Evolutionary conservation across 2,113 vertebrate species (phyloP).

Genomic region (Anguilla rostrata): DNA sequence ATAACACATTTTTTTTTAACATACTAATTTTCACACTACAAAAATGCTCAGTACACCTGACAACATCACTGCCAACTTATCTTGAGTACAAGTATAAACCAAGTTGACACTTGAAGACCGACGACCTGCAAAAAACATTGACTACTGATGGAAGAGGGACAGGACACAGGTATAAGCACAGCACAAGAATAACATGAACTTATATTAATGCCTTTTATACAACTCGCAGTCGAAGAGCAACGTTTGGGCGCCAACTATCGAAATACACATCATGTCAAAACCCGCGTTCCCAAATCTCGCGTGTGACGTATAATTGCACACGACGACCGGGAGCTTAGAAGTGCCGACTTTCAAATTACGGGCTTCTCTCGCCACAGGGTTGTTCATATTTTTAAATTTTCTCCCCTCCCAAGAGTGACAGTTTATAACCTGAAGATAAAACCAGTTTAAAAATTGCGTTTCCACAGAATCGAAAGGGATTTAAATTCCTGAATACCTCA

Average conservation of each 20-base stretch:
- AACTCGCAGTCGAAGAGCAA: constrained; percentile 18
- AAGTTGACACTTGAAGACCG: constrained; percentile 23
- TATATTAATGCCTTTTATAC: constrained; percentile 24
- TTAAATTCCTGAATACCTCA: constrained; percentile 4
- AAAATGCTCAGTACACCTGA: constrained; percentile 23
- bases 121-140: constrained; percentile 30
- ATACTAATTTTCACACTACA: constrained; percentile 28
- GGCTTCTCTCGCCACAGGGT: constrained; percentile 3
- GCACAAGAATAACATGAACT: constrained; percentile 26
- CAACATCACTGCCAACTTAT: constrained; percentile 35
- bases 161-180: constrained; percentile 27
- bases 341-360: neutral
- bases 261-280: neutral
- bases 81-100: constrained; percentile 28
- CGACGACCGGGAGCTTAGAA: constrained; percentile 7
- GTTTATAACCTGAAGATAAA: constrained; percentile 6
- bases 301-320: constrained; percentile 14
- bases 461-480: neutral
- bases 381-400: neutral
- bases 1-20: constrained; percentile 21
- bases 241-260: constrained; percentile 12
- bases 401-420: neutral
- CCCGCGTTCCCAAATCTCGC: constrained; percentile 4
- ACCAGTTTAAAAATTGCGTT: neutral
- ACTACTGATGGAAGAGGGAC: constrained; percentile 21